phyloP scores from a whole-genome alignment of 2,797 vertebrate genomes.

The Falco concolor region DNA sequence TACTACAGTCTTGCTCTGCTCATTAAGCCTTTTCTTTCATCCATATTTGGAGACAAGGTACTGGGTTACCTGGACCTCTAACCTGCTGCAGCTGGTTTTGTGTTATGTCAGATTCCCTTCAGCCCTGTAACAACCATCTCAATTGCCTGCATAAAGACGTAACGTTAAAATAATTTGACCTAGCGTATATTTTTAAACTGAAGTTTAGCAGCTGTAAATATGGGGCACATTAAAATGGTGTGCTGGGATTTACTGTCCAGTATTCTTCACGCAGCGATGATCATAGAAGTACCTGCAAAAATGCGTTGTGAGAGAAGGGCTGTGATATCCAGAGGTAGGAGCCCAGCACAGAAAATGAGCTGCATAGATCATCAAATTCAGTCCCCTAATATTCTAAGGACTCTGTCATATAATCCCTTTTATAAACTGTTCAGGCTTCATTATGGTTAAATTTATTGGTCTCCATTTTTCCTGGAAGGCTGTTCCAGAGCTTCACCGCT shows the following conservation, averaged over 20 bases:
- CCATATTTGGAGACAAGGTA: background rate
- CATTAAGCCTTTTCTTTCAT: background rate
- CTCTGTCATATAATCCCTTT: conserved; percentile 35
- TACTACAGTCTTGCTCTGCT: background rate
- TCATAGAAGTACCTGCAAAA: background rate
- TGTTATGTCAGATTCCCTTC: background rate
- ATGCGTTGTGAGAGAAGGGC: background rate
- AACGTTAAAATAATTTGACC: background rate
- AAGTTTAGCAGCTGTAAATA: background rate
- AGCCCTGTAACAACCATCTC: background rate
- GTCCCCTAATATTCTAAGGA: background rate
- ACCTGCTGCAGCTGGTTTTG: background rate
- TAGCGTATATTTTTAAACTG: background rate
- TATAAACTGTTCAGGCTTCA: conserved; percentile 55
- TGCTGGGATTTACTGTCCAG: background rate
- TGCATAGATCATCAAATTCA: background rate
- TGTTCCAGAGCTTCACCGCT: background rate
- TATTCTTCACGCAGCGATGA: background rate
- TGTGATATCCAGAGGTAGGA: background rate
- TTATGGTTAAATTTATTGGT: conserved; percentile 35
- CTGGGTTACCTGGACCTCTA: background rate
- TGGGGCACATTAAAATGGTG: fast-evolving
- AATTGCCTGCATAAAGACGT: background rate
- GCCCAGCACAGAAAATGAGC: background rate
- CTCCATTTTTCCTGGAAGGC: conserved; percentile 31